Evolutionary conservation across 1,140 invertebrate genomes (phyloP).

Genomic region (Orchesella cincta): DNA sequence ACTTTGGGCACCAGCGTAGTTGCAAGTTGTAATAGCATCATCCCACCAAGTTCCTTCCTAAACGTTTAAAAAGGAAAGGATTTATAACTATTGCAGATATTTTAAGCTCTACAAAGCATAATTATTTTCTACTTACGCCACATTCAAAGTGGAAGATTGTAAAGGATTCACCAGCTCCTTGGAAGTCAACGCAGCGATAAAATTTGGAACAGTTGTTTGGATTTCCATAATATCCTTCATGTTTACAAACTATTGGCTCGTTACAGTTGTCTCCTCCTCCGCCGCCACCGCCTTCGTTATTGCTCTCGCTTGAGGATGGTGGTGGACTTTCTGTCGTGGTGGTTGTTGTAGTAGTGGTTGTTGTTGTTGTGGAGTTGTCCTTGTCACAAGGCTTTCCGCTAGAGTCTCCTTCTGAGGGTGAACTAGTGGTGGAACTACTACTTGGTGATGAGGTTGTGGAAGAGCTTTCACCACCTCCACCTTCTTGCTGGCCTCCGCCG

Average conservation of each 20-base stretch:
- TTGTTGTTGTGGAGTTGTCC: conserved; percentile 48
- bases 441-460: not conserved
- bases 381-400: conserved; percentile 21
- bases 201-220: conserved; percentile 61
- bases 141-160: conserved; percentile 59
- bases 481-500: not conserved
- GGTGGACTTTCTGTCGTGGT: conserved; percentile 15
- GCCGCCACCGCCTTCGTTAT: conserved; percentile 45
- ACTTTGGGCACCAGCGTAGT: conserved; percentile 62
- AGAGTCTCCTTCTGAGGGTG: conserved; percentile 2
- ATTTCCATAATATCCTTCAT: conserved; percentile 68
- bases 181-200: conserved; percentile 61
- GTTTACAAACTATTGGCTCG: conserved; percentile 56
- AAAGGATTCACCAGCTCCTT: conserved; percentile 63
- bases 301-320: not conserved
- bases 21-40: conserved; percentile 57
- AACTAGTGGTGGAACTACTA: not conserved
- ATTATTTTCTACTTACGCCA: conserved; percentile 51
- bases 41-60: conserved; percentile 27
- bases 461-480: conserved; percentile 3
- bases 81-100: not conserved
- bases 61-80: not conserved
- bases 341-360: conserved; percentile 39
- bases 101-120: conserved; percentile 49
- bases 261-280: conserved; percentile 36